Conservation (phyloP, 2,888 invertebrate species). For the Aspidapion aeneum region DNA sequence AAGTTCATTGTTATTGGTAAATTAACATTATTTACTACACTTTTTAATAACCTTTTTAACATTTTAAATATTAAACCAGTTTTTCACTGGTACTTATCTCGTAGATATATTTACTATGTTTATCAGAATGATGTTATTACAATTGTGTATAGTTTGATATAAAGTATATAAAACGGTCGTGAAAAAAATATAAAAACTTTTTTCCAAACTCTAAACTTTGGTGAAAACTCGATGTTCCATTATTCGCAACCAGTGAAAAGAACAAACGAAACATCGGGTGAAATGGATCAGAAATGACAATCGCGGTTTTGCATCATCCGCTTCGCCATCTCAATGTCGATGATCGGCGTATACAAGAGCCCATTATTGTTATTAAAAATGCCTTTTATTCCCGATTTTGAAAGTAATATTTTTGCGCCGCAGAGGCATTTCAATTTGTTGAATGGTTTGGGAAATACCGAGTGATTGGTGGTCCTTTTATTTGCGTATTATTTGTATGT, state of each 20-base stretch:
- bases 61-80: no score
- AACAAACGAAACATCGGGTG: constrained; percentile 34
- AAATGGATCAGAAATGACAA: constrained; percentile 38
- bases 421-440: background rate
- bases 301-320: constrained; percentile 25
- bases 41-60: no score
- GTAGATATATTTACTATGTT: no score
- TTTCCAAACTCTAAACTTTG: constrained; percentile 5
- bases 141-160: no score
- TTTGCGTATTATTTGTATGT: no score
- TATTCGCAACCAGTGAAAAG: constrained; percentile 25
- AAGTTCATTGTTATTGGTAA: no score
- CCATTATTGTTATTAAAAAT: constrained; percentile 37
- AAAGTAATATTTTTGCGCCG: background rate
- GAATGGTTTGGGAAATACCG: background rate
- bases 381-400: constrained; percentile 27
- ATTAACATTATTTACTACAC: no score
- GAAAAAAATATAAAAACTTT: no score
- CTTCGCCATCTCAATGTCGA: constrained; percentile 17
- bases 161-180: no score
- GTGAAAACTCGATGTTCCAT: constrained; percentile 23
- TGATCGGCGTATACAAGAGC: constrained; percentile 20
- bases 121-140: no score
- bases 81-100: no score
- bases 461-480: no score